A percentile compares a stretch with the other conserved stretches of the same genome.
These are phyloP conservation scores for Scopus umbretta DNA, from an alignment of 2,113 vertebrate genomes.

Conservation along the genomic window DNA sequence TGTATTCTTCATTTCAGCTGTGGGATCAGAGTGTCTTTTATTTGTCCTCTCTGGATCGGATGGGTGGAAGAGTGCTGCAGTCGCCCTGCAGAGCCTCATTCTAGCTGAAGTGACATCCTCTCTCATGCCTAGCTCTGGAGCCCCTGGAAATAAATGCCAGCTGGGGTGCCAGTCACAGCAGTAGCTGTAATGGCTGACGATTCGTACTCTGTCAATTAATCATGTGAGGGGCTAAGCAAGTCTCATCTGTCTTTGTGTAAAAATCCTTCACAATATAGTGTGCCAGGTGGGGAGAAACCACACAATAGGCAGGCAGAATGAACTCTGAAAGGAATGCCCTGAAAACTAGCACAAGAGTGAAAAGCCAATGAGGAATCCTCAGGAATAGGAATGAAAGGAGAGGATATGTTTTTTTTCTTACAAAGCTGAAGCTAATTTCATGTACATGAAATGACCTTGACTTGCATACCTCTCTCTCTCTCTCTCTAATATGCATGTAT, in stretches of 20 bases:
- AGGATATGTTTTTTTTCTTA: not conserved
- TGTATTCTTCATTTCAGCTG: not conserved
- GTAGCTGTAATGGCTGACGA: not conserved
- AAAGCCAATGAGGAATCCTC: not conserved
- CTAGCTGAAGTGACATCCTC: not conserved
- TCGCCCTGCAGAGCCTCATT: not conserved
- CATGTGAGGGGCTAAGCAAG: not conserved
- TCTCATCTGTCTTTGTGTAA: not conserved
- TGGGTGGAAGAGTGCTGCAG: not conserved
- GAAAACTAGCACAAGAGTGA: not conserved
- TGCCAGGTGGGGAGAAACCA: not conserved
- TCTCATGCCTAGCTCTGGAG: not conserved
- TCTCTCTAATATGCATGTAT: no score
- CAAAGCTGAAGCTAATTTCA: not conserved
- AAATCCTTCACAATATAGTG: not conserved
- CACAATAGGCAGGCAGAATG: not conserved
- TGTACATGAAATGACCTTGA: not conserved
- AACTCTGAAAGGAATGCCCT: not conserved
- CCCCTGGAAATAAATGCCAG: not conserved
- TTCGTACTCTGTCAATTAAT: not conserved
- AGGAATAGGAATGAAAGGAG: not conserved
- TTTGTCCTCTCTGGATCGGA: not conserved
- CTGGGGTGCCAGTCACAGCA: not conserved
- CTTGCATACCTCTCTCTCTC: no score
- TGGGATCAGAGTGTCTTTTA: not conserved